Evolutionary conservation across 2,113 vertebrate genomes (phyloP).

Genomic region (Alosa alosa): DNA sequence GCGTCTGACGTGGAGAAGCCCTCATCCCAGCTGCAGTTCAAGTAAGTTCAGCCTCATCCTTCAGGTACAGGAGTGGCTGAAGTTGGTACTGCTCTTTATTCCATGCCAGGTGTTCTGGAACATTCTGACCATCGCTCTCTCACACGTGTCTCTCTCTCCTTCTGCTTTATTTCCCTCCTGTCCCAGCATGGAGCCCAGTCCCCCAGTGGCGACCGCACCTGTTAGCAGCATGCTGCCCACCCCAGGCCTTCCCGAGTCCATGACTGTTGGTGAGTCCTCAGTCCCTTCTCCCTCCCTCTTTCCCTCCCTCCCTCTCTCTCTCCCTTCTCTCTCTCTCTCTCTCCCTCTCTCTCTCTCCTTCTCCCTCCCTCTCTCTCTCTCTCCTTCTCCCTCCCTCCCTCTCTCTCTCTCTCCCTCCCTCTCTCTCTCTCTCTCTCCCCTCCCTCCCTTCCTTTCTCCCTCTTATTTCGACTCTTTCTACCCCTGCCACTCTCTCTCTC

Average conservation of each 20-base stretch:
- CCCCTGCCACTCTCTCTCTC: background rate
- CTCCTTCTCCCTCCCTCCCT: background rate
- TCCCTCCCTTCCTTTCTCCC: background rate
- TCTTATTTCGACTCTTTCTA: background rate
- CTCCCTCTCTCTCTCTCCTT: background rate
- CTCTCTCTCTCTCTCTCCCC: background rate
- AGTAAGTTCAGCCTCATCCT: slow-evolving; percentile 59
- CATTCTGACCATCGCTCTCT: background rate
- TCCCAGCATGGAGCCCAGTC: slow-evolving; percentile 79
- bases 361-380: background rate
- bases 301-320: background rate
- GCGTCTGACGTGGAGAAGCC: slow-evolving; percentile 61
- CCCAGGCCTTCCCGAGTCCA: slow-evolving; percentile 82
- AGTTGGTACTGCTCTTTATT: background rate
- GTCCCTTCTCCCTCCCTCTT: background rate
- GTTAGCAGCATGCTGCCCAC: slow-evolving; percentile 71
- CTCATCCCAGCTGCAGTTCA: slow-evolving; percentile 72
- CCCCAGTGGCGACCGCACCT: slow-evolving; percentile 63
- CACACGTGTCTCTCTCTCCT: background rate
- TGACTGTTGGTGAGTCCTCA: slow-evolving; percentile 88
- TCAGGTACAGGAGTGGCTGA: background rate
- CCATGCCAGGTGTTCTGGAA: background rate
- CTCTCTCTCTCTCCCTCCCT: background rate
- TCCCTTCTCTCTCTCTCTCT: background rate
- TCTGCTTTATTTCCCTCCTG: slow-evolving; percentile 34